These are phyloP conservation scores for Phylloscopus trochilus DNA, from an alignment of 2,113 vertebrate genomes.

Conservation along the genomic window DNA sequence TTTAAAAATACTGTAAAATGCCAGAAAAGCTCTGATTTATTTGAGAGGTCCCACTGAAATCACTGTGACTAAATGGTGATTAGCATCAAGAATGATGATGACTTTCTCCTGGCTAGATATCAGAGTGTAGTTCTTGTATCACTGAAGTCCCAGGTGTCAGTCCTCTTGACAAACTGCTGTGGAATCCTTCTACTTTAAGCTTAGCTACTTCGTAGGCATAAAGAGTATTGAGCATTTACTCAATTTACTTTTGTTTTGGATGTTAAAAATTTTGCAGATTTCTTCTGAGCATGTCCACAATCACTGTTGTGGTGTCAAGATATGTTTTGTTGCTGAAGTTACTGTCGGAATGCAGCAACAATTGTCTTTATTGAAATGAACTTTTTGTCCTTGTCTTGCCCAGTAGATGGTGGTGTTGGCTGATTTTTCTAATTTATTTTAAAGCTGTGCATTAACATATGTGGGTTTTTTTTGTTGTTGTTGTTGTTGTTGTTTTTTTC, in stretches of 20 bases:
- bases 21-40: not conserved
- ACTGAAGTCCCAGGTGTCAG: not conserved
- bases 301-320: not conserved
- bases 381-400: slow-evolving; percentile 66
- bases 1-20: not conserved
- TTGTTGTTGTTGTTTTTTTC: not conserved
- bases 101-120: not conserved
- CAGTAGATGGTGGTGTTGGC: slow-evolving; percentile 80
- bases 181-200: not conserved
- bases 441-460: not conserved
- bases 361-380: not conserved
- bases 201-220: not conserved
- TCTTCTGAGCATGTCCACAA: not conserved
- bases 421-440: slow-evolving; percentile 64
- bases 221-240: not conserved
- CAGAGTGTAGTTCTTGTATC: not conserved
- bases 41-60: not conserved
- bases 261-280: not conserved
- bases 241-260: not conserved
- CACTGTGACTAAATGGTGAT: not conserved
- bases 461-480: rapidly evolving
- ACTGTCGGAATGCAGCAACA: not conserved
- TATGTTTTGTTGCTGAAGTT: not conserved
- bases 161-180: not conserved
- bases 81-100: not conserved